Evolutionary conservation across 2,797 vertebrate genomes (phyloP).

Genomic region (Neosalanx taihuensis): DNA sequence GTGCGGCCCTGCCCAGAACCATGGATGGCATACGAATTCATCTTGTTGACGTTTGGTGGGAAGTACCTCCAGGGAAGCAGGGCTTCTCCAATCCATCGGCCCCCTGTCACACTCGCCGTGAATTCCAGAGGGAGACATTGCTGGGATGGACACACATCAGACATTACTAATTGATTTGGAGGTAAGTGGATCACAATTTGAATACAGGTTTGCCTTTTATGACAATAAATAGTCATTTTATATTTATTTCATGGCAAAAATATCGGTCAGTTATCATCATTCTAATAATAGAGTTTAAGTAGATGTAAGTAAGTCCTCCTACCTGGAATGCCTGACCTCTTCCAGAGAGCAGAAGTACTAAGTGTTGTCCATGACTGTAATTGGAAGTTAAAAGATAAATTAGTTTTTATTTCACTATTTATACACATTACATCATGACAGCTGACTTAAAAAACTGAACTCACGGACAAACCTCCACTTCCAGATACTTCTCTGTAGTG

Average conservation of each 20-base stretch:
- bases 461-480: conserved; percentile 94
- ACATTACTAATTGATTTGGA: background rate
- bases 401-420: no score
- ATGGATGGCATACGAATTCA: conserved; percentile 74
- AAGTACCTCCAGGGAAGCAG: conserved; percentile 73
- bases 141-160: conserved; percentile 44
- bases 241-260: no score
- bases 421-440: no score
- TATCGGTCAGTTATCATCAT: no score
- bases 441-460: conserved; percentile 52
- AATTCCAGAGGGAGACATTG: conserved; percentile 74
- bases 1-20: conserved; percentile 65
- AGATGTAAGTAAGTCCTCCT: conserved; percentile 41
- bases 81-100: conserved; percentile 63
- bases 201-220: no score
- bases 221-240: no score
- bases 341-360: conserved; percentile 85
- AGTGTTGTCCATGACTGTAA: conserved; percentile 89
- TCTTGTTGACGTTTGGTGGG: conserved; percentile 73
- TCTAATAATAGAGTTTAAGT: no score
- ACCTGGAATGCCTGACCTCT: conserved; percentile 83
- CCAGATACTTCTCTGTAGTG: conserved; percentile 82
- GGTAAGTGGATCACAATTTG: no score
- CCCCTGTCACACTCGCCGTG: conserved; percentile 50
- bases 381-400: conserved; percentile 36